These are phyloP conservation scores for Andrena praecox DNA, from an alignment of 2,888 invertebrate genomes.

Conservation along the genomic window DNA sequence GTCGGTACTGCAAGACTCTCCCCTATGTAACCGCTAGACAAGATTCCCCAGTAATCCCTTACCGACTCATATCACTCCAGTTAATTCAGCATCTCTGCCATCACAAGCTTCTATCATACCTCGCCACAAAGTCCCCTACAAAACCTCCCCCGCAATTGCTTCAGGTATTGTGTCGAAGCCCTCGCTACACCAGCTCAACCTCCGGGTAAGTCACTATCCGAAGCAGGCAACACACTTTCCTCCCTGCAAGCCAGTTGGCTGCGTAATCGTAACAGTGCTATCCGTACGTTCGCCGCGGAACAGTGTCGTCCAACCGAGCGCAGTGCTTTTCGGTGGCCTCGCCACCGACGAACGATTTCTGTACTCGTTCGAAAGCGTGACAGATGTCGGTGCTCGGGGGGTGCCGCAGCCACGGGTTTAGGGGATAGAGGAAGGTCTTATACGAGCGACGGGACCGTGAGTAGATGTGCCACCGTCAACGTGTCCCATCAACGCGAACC, in stretches of 20 bases:
- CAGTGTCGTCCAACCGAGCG: slow-evolving; percentile 22
- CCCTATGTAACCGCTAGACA: no score
- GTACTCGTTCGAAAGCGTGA: slow-evolving; percentile 61
- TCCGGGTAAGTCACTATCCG: slow-evolving; percentile 6
- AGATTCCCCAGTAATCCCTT: background rate
- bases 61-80: background rate
- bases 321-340: slow-evolving; percentile 37
- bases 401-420: slow-evolving; percentile 20
- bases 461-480: slow-evolving; percentile 59
- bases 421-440: slow-evolving; percentile 39
- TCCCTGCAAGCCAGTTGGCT: slow-evolving; percentile 14
- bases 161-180: slow-evolving; percentile 8
- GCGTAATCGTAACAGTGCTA: slow-evolving; percentile 37
- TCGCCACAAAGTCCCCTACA: background rate
- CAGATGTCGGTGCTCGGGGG: slow-evolving; percentile 52
- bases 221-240: slow-evolving; percentile 21
- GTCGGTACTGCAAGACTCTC: no score
- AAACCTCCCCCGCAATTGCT: slow-evolving; percentile 19
- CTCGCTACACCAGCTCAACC: background rate
- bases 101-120: background rate
- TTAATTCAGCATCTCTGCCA: background rate
- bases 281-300: slow-evolving; percentile 11
- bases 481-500: slow-evolving; percentile 70
- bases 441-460: slow-evolving; percentile 52
- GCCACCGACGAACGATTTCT: slow-evolving; percentile 58